These are phyloP conservation scores for Dicentrarchus labrax DNA, from an alignment of 2,113 vertebrate genomes.

Conservation along the genomic window DNA sequence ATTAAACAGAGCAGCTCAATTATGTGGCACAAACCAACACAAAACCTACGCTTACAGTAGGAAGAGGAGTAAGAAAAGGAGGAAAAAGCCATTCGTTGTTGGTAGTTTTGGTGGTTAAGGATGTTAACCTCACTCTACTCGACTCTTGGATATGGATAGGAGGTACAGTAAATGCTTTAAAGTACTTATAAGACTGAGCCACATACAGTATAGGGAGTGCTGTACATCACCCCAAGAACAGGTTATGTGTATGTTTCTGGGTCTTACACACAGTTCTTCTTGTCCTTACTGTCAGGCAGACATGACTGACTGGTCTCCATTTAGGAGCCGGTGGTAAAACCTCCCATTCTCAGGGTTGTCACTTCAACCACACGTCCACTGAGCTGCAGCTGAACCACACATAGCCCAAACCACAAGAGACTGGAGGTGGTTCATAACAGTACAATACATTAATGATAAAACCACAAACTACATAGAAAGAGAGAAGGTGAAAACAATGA, in stretches of 20 bases:
- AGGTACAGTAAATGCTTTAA: not conserved
- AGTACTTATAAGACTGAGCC: not conserved
- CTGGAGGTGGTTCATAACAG: not conserved
- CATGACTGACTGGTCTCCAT: not conserved
- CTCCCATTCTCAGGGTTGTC: not conserved
- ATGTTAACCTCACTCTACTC: not conserved
- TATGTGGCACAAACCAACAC: not conserved
- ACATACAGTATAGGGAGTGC: not conserved
- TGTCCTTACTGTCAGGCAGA: not conserved
- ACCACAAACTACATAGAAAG: no score
- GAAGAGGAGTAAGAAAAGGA: not conserved
- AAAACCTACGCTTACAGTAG: not conserved
- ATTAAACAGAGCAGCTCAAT: no score
- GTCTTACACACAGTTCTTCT: not conserved
- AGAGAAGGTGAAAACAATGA: no score
- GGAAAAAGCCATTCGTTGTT: not conserved
- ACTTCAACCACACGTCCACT: not conserved
- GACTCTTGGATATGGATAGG: not conserved
- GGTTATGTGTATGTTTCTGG: not conserved
- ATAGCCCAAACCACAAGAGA: not conserved
- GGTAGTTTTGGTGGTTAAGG: not conserved
- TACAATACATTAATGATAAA: not conserved
- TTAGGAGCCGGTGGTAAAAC: not conserved
- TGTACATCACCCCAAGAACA: not conserved
- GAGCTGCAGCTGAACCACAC: not conserved